A percentile compares a stretch with the other conserved stretches of the same genome.
phyloP scores from a whole-genome alignment of 2,797 vertebrate species.

The Gymnoscopelus braueri region DNA sequence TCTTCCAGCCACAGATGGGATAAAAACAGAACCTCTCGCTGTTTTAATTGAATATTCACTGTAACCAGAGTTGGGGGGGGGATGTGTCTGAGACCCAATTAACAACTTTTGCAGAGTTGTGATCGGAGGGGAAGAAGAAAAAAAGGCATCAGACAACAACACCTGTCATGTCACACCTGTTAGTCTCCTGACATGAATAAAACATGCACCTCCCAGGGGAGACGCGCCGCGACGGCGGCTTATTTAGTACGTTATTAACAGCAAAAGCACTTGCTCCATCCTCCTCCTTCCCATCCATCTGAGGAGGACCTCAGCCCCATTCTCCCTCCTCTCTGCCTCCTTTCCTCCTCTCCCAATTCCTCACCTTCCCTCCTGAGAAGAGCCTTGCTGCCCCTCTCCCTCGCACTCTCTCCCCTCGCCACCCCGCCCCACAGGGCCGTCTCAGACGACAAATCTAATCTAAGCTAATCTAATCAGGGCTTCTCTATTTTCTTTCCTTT shows the following conservation, averaged over 20 bases:
- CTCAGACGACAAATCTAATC: conserved; percentile 66
- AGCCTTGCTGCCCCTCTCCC: too few relatives aligned
- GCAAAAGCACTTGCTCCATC: conserved; percentile 36
- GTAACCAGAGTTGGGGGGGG: conserved; percentile 1
- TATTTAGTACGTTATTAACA: conserved; percentile 73
- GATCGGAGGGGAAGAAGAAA: conserved; percentile 35
- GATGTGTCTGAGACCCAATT: conserved; percentile 61
- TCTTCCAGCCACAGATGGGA: not conserved
- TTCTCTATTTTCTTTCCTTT: not conserved
- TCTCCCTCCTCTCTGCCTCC: conserved; percentile 1
- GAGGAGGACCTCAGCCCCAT: conserved; percentile 36
- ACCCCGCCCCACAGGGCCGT: not conserved
- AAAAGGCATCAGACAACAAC: conserved; percentile 39
- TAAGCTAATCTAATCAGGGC: conserved; percentile 71
- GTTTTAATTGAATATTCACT: conserved; percentile 40
- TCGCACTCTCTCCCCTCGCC: not conserved
- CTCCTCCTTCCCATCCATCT: conserved; percentile 30
- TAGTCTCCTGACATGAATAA: conserved; percentile 69
- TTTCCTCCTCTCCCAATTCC: not conserved
- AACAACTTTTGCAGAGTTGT: conserved; percentile 62
- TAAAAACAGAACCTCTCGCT: not conserved
- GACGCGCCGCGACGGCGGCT: conserved; percentile 57
- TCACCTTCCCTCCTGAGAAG: conserved; percentile 4
- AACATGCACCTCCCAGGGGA: conserved; percentile 60
- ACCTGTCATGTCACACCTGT: conserved; percentile 73